phyloP scores from a whole-genome alignment of 1,140 invertebrate species.

The Agrilus planipennis region DNA sequence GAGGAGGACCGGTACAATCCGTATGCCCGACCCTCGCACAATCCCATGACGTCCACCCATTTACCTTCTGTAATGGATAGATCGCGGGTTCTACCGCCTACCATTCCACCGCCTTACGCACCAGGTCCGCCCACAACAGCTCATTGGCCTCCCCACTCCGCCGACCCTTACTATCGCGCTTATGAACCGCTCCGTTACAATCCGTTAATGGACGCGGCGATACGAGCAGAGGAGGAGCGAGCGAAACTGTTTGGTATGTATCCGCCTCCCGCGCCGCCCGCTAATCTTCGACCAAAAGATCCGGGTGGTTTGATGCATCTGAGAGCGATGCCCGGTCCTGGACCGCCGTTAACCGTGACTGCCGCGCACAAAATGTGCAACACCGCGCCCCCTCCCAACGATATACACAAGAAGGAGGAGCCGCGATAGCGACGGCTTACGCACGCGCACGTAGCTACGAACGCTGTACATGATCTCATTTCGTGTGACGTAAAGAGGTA shows the following conservation, averaged over 20 bases:
- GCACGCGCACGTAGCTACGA: too few relatives aligned
- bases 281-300: conserved; percentile 45
- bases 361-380: conserved; percentile 28
- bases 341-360: conserved; percentile 17
- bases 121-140: conserved; percentile 40
- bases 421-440: conserved; percentile 27
- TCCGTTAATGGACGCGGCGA: conserved; percentile 58
- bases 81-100: conserved; percentile 39
- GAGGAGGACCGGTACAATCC: conserved; percentile 45
- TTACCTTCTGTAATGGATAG: conserved; percentile 35
- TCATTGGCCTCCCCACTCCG: conserved; percentile 47
- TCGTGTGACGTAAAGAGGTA: too few relatives aligned
- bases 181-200: conserved; percentile 59
- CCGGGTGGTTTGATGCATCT: conserved; percentile 45
- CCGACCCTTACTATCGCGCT: conserved; percentile 40
- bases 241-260: conserved; percentile 60
- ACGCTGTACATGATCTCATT: too few relatives aligned
- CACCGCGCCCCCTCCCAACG: conserved; percentile 26
- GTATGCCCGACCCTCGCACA: conserved; percentile 36
- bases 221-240: conserved; percentile 59
- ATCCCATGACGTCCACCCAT: conserved; percentile 40
- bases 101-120: conserved; percentile 41
- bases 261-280: conserved; percentile 23
- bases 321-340: conserved; percentile 22
- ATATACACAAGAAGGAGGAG: conserved; percentile 32